Conservation (phyloP, 2,888 invertebrate species). For the Hipparchia semele region DNA sequence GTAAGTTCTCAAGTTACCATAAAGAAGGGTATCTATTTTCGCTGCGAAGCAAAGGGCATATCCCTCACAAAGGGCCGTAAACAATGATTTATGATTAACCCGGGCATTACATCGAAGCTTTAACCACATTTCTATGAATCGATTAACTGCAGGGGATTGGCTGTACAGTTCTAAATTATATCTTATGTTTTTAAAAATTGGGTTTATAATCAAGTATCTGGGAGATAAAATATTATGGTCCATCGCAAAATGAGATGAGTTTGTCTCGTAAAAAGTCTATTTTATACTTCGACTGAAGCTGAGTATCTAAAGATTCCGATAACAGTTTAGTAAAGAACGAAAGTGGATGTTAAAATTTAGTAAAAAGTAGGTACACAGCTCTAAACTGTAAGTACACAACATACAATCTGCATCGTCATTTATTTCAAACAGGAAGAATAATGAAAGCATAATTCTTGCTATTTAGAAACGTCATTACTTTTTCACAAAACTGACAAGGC, state of each 20-base stretch:
- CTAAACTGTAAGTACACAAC: no score
- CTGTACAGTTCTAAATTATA: not conserved
- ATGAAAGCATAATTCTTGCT: not conserved
- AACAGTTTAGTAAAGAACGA: no score
- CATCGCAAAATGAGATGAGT: conserved; percentile 19
- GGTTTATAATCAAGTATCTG: not conserved
- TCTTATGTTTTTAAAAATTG: conserved; percentile 1
- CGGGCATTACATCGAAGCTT: conserved; percentile 39
- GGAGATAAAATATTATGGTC: not conserved
- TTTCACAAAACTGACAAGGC: not conserved
- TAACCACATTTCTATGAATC: conserved; percentile 33
- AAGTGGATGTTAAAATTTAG: no score
- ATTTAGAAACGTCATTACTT: not conserved
- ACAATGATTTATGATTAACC: conserved; percentile 69
- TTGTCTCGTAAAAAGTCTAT: conserved; percentile 5
- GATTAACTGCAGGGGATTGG: conserved; percentile 17
- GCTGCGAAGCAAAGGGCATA: conserved; percentile 49
- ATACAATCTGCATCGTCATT: no score
- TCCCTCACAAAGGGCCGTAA: conserved; percentile 70
- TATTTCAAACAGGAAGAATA: not conserved
- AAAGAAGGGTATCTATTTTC: conserved; percentile 48
- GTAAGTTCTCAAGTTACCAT: conserved; percentile 10
- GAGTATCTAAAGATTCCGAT: not conserved
- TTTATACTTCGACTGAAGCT: not conserved
- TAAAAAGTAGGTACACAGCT: no score